Evolutionary conservation across 2,113 vertebrate species (phyloP).

Genomic region (Vombatus ursinus): DNA sequence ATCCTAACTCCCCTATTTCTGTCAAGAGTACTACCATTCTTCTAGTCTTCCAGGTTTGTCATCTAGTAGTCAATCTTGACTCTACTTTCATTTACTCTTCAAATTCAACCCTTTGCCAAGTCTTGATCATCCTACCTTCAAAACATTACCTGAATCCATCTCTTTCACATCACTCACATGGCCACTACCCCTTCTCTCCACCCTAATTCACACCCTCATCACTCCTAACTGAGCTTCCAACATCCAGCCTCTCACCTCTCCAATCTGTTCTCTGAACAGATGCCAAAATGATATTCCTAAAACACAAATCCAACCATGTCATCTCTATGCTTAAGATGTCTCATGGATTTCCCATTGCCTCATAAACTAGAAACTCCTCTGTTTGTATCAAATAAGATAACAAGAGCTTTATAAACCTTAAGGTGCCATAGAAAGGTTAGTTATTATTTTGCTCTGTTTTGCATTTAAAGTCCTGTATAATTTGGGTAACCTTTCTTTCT

Average conservation of each 20-base stretch:
- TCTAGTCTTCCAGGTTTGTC: not conserved
- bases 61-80: not conserved
- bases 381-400: not conserved
- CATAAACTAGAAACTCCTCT: not conserved
- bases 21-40: not conserved
- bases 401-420: not conserved
- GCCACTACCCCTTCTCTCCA: not conserved
- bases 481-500: not conserved
- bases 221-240: not conserved
- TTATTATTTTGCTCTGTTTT: not conserved
- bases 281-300: not conserved
- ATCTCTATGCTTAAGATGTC: not conserved
- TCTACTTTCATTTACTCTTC: not conserved
- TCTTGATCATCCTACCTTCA: not conserved
- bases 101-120: not conserved
- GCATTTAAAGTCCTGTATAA: not conserved
- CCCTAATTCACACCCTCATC: not conserved
- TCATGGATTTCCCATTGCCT: not conserved
- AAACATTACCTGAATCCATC: not conserved
- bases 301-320: not conserved
- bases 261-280: not conserved
- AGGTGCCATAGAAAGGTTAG: not conserved
- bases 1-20: not conserved
- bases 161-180: not conserved
- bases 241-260: not conserved